Conservation (phyloP, 2,113 vertebrate genomes). For the Muntiacus muntjak region DNA sequence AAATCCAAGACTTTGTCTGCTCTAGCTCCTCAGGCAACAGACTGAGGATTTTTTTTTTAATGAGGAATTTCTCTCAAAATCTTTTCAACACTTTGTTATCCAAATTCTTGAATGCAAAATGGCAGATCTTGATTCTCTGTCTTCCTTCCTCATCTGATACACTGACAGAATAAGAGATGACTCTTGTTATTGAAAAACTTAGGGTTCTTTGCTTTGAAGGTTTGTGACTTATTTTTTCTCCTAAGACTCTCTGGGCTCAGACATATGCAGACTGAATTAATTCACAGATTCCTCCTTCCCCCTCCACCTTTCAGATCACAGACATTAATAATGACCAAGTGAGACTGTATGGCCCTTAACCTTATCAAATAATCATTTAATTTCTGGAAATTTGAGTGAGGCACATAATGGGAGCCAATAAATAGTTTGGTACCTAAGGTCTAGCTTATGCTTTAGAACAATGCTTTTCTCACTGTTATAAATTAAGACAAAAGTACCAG, state of each 20-base stretch:
- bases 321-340: neutral
- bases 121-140: neutral
- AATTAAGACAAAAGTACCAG: neutral
- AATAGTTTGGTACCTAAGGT: neutral
- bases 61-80: neutral
- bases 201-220: neutral
- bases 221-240: neutral
- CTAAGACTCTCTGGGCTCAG: neutral
- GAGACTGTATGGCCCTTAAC: neutral
- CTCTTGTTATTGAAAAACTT: neutral
- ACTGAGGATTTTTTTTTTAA: neutral
- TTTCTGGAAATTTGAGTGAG: neutral
- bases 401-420: neutral
- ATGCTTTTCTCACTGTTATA: neutral
- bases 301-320: neutral
- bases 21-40: neutral
- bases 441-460: neutral
- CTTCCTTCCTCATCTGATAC: neutral
- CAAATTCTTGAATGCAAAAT: neutral
- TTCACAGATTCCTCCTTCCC: neutral
- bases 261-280: neutral
- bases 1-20: neutral
- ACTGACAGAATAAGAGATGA: neutral
- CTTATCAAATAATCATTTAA: neutral
- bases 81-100: neutral